Base-by-base conservation (phyloP, 1,140 invertebrate genomes). In the Calliopsis andreniformis region DNA sequence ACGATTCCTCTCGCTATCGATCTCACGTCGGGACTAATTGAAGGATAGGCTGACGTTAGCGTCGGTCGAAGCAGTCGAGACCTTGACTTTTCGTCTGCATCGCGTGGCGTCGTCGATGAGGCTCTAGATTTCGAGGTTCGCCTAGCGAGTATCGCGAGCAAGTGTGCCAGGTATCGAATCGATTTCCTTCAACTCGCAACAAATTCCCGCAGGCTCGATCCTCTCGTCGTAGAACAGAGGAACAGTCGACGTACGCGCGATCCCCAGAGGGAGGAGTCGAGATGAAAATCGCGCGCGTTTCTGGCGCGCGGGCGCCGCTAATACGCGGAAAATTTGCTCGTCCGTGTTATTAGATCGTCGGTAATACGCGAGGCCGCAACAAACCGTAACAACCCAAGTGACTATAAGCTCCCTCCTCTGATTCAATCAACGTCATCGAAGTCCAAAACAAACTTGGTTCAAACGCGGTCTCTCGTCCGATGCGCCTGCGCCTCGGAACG, bases 391-490 rank as follows among this genome's bases (percentile, higher is more conserved):
- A 35, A 25, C 28, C 62, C 7, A 47, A 58, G 51, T 56, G 58
- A 47, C 51, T 75, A 49, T 16, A 67, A 67, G 28, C 71, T 39
- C 51, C 25, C 39, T 25, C 39, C 51, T 67, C 71, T 53, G 71
- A 75, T 75, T 67, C 71, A 16, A 75, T 75, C 62, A 75, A 55
- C 62, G 71, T 75, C 71, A 56, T 67, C 62, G 62, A 67, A 43
- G 71, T 75, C 71, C 23, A 55, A 67, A 75, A 67, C 71, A 75
- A 75, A 75, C 62, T 67, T 67, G 16, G 28, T 39, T 23, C 25
- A 75, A 75, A 56, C 71, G 39, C 23, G 70, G 14, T 39, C 35
- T 39, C 35, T 39, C 59, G 47, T 0, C 35, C 58, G 45, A 14
- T 66, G 49, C 71, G 69, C 45, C 56, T 12, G 20, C 61, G 35